These are phyloP conservation scores for Motacilla alba DNA, from an alignment of 2,113 vertebrate genomes.

Conservation along the genomic window DNA sequence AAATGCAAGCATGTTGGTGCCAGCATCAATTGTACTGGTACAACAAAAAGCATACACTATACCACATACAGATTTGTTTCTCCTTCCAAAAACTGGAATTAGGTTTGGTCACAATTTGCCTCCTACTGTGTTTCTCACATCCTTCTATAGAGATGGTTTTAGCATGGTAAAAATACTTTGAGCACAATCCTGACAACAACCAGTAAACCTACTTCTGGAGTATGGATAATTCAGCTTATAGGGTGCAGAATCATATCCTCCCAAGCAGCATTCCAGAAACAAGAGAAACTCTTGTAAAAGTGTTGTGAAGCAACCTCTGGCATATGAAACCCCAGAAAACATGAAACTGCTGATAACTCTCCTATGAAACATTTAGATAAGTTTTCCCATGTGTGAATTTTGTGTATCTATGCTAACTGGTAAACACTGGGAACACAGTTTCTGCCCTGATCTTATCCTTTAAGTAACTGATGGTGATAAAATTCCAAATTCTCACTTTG, in stretches of 20 bases:
- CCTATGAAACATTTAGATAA: neutral
- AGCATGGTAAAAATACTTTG: neutral
- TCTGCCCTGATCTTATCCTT: neutral
- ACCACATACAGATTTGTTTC: neutral
- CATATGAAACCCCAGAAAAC: neutral
- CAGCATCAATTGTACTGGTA: neutral
- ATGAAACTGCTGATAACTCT: neutral
- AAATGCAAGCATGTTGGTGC: neutral
- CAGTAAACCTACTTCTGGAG: neutral
- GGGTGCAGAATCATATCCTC: neutral
- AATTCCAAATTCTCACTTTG: neutral
- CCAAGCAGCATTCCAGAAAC: neutral
- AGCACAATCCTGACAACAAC: neutral
- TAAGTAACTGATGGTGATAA: neutral
- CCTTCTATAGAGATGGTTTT: neutral
- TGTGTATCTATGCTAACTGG: neutral
- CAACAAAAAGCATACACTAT: neutral
- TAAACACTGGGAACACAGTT: neutral
- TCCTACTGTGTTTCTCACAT: neutral
- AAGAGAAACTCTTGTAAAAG: neutral
- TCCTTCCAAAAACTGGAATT: neutral
- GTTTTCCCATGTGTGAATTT: neutral
- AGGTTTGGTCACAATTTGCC: neutral
- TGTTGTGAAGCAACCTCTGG: neutral
- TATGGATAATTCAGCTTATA: neutral